Base-by-base conservation (phyloP, 2,113 vertebrate genomes). In the Petrocephalus zakoni region DNA sequence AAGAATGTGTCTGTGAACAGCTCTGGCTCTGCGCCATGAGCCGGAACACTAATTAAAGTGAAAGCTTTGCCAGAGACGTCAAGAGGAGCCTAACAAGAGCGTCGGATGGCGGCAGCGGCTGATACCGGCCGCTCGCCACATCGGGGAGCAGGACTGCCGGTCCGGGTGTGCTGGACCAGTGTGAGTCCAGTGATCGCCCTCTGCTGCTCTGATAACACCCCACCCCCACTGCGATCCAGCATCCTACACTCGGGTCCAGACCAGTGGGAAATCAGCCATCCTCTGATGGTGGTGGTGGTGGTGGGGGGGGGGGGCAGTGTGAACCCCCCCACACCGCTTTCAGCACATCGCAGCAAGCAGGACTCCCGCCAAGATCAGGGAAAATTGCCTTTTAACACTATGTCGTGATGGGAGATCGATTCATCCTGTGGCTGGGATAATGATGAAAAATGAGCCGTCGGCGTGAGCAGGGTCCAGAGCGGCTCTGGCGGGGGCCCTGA, bases 331-430 rank as follows among this genome's bases (percentile, higher is more conserved):
- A 8, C 4, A 11, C 37, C 21, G 85, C 42, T 89, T 15, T 29
- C 17, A 17, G 34, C 17, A 68, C 61, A 53, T 19, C 37, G 7
- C 21, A 10, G 34, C 29, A 13, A 19, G 29, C 64, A 21, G 19
- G 49, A 49, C 55, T 86, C 82, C 64, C 7, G 64, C 84, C 34
- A 83, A 86, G 84, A 89, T 86, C 46, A 78, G 61, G 72, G 88
- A 86, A 86, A 89, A 89, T 89, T 55, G 88, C 51, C 88, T 89
- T 86, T 89, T 89, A 89, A 86, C 64, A 64, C 68, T 82, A 52
- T 68, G 42, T 87, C 29, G 85, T 87, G 89, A 90, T 52, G 78
- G 75, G 61, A 90, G 88, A 88, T 78, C 87, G 88, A 90, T 90
- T 89, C 51, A 84, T 75, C 84, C 29, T 56, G 42, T 47, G 25